Evolutionary conservation across 2,797 vertebrate species (phyloP).

Genomic region (Melanotaenia pygmaea): DNA sequence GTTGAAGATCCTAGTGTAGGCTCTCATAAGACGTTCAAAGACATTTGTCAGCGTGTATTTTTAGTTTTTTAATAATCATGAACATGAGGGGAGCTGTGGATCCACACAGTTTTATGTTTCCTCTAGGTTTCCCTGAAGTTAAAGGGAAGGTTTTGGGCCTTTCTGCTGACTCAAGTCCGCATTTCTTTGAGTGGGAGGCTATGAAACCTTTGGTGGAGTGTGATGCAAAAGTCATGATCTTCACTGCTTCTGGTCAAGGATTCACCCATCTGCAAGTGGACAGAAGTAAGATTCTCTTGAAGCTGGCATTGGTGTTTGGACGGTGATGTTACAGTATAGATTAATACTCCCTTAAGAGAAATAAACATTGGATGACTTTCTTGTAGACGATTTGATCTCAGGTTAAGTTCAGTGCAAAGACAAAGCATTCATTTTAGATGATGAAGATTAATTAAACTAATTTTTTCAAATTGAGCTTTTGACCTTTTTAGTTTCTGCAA

Average conservation of each 20-base stretch:
- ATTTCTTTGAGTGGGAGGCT: conserved; percentile 59
- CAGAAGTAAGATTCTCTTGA: conserved; percentile 64
- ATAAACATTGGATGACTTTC: background rate
- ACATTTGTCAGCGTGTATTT: background rate
- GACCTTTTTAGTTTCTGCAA: too few relatives aligned
- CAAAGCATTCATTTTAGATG: too few relatives aligned
- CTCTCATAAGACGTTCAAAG: background rate
- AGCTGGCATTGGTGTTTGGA: background rate
- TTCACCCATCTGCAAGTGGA: conserved; percentile 72
- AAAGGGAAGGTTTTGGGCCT: conserved; percentile 50
- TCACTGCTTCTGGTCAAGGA: conserved; percentile 73
- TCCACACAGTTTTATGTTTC: background rate
- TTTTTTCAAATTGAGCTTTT: background rate
- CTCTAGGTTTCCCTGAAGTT: conserved; percentile 54
- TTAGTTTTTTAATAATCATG: background rate
- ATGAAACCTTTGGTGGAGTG: conserved; percentile 76
- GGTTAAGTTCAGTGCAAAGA: too few relatives aligned
- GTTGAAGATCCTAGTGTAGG: too few relatives aligned
- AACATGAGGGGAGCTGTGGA: too few relatives aligned
- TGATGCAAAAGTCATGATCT: conserved; percentile 67
- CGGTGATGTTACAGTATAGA: background rate
- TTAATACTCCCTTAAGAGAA: background rate
- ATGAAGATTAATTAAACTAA: background rate
- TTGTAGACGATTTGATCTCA: too few relatives aligned
- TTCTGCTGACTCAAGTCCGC: conserved; percentile 30